Conservation (phyloP, 2,113 vertebrate species). For the Prochilodus magdalenae region DNA sequence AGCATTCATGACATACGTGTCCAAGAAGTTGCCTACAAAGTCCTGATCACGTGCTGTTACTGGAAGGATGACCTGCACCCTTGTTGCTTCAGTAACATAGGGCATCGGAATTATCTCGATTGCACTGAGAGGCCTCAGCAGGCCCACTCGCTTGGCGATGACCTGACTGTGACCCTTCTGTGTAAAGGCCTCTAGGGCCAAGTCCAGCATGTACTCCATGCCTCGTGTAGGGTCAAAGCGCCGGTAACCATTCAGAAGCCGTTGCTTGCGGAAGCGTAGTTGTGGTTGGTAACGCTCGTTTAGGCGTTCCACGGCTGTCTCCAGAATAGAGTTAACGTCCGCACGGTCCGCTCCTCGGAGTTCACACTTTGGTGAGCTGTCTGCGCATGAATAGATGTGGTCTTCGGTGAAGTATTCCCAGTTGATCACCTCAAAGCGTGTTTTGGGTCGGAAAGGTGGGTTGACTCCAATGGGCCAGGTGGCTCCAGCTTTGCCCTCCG, state of each 20-base stretch:
- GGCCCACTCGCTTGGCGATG: slow-evolving; percentile 86
- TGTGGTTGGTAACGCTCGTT: slow-evolving; percentile 89
- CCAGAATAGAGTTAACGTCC: slow-evolving; percentile 82
- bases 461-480: slow-evolving; percentile 94
- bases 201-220: slow-evolving; percentile 93
- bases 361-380: slow-evolving; percentile 91
- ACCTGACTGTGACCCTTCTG: slow-evolving; percentile 90
- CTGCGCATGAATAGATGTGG: slow-evolving; percentile 88
- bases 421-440: slow-evolving; percentile 94
- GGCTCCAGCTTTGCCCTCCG: slow-evolving; percentile 85
- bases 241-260: slow-evolving; percentile 90
- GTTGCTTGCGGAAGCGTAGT: slow-evolving; percentile 89
- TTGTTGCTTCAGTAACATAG: slow-evolving; percentile 92
- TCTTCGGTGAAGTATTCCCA: slow-evolving; percentile 98
- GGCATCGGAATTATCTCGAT: slow-evolving; percentile 98
- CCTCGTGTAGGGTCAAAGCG: slow-evolving; percentile 94
- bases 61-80: slow-evolving; percentile 93
- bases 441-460: slow-evolving; percentile 85
- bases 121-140: slow-evolving; percentile 87
- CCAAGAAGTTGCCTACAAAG: slow-evolving; percentile 86
- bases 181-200: slow-evolving; percentile 88
- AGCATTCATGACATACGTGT: slow-evolving; percentile 88
- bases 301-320: slow-evolving; percentile 86
- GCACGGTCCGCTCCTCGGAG: slow-evolving; percentile 85
- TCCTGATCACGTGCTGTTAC: slow-evolving; percentile 83